phyloP scores from a whole-genome alignment of 2,113 vertebrate genomes.

The Myiozetetes cayanensis region DNA sequence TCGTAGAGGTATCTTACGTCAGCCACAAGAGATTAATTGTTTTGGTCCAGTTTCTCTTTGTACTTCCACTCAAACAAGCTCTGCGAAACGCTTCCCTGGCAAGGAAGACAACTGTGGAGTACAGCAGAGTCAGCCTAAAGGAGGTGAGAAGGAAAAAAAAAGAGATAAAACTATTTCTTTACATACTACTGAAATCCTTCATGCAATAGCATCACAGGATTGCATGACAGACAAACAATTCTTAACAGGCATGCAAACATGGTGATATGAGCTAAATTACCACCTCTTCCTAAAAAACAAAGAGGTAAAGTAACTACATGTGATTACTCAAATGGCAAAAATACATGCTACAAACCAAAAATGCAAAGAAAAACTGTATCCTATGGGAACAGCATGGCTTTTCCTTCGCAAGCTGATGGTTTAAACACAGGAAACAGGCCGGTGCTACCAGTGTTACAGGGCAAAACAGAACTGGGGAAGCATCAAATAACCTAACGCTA shows the following conservation, averaged over 20 bases:
- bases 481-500: not conserved
- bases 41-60: slow-evolving; percentile 87
- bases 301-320: rapidly evolving
- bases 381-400: rapidly evolving
- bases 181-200: not conserved
- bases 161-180: not conserved
- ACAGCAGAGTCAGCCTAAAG: slow-evolving; percentile 88
- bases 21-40: slow-evolving; percentile 92
- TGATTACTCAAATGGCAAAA: rapidly evolving
- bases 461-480: not conserved
- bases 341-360: rapidly evolving
- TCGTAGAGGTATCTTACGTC: slow-evolving; percentile 78
- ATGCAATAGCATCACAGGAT: rapidly evolving
- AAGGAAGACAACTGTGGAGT: slow-evolving; percentile 90
- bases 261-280: rapidly evolving
- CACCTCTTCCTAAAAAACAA: rapidly evolving
- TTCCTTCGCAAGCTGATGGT: not conserved
- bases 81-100: slow-evolving; percentile 94
- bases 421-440: not conserved
- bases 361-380: rapidly evolving
- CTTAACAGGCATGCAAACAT: rapidly evolving
- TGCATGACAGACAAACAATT: not conserved
- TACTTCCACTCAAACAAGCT: slow-evolving; percentile 87
- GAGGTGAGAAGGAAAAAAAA: too few species aligned
- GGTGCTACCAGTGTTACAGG: not conserved